Base-by-base conservation (phyloP, 2,888 invertebrate genomes). In the Dynastes maya region DNA sequence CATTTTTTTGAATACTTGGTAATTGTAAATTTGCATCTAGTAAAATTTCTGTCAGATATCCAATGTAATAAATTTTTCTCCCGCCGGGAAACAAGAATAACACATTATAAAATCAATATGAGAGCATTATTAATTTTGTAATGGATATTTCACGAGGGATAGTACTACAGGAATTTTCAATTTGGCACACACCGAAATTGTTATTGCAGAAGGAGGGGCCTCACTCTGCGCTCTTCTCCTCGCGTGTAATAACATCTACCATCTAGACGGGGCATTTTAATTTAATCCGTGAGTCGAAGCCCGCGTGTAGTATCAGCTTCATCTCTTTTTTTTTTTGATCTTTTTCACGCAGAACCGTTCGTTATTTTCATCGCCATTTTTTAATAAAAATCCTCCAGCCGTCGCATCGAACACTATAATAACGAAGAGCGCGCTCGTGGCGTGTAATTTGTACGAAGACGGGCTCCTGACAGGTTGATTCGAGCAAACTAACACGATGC, bases 161-260 rank as follows among this genome's bases (percentile, higher is more conserved):
- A 78, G 49, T 82, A 84, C 84, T 85, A 86, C 86, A 86, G 85
- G 86, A 86, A 86, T 86, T 86, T 87, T 87, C 87, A 86, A 86
- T 87, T 87, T 87, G 84, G 83, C 81, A 78, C 81, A 78, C 76
- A 55, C 53, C 77, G 65, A 74, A 76, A 81, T 83, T 82, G 82
- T 80, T 77, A 80, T 83, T 82, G 82, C 80, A 83, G 84, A 83
- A 83, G 84, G 82, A 82, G 82, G 84, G 84, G 84, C 83, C 84
- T 84, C 84, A 83, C 83, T 55, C 4, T 55, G 16, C 45, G 16
- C n/a, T 16, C 55, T 82, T 82, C 68, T 71, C 63, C 71, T 49
- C 71, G 55, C 55, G 64, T 82, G 83, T 83, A 83, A 81, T 83
- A 82, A 82, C 84, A 84, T 45, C 83, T 80, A 79, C 78, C 80